phyloP scores from a whole-genome alignment of 2,797 vertebrate species.

The Eleutherodactylus coqui region DNA sequence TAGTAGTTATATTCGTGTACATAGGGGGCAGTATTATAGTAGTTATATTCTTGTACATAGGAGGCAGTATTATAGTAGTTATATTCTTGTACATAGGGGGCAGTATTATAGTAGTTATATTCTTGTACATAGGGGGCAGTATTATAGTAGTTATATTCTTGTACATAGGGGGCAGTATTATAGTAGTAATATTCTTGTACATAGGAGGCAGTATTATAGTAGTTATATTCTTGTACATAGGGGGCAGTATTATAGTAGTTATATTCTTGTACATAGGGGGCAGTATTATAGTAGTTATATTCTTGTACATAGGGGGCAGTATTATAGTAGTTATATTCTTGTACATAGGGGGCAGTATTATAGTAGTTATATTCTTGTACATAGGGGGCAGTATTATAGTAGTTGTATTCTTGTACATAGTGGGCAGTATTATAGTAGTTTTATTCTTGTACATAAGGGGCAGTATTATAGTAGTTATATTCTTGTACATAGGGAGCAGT shows the following conservation, averaged over 20 bases:
- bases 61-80: slow-evolving; percentile 2
- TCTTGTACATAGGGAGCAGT: slow-evolving; percentile 7
- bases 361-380: slow-evolving; percentile 6
- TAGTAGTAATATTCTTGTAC: slow-evolving; percentile 1
- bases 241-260: not conserved
- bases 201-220: slow-evolving; percentile 3
- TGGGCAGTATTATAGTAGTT: slow-evolving; percentile 8
- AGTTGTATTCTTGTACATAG: slow-evolving; percentile 6
- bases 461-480: slow-evolving; percentile 3
- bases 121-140: not conserved
- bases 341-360: not conserved
- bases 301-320: not conserved
- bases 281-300: slow-evolving; percentile 7
- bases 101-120: slow-evolving; percentile 10
- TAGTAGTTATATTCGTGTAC: slow-evolving; percentile 6
- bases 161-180: too few species aligned
- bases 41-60: slow-evolving; percentile 9
- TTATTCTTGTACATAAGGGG: not conserved
- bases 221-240: not conserved
- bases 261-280: not conserved
- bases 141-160: not conserved
- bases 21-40: not conserved
- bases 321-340: slow-evolving; percentile 9
- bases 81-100: not conserved
- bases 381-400: slow-evolving; percentile 9